Percentiles rank a stretch among this genome's conserved stretches.
Evolutionary conservation across 2,888 invertebrate genomes (phyloP).

Genomic region (Oscheius onirici): DNA sequence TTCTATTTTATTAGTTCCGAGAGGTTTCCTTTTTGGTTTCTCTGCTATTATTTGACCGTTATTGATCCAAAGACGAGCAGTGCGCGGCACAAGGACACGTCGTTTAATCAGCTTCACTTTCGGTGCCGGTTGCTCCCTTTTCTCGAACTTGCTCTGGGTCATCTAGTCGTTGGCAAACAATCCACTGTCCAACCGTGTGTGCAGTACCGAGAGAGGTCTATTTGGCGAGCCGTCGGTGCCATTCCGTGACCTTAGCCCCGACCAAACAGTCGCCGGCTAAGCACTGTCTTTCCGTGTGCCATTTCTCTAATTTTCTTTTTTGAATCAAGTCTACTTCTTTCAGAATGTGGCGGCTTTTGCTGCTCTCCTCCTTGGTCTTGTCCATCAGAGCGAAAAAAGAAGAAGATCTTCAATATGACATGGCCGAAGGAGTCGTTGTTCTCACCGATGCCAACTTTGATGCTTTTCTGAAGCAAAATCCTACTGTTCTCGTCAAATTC

Average conservation of each 20-base stretch:
- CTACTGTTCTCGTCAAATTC: slow-evolving; percentile 76
- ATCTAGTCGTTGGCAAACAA: slow-evolving; percentile 31
- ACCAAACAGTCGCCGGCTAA: slow-evolving; percentile 25
- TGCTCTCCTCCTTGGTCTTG: slow-evolving; percentile 25
- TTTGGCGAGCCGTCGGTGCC: slow-evolving; percentile 38
- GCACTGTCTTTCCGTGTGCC: slow-evolving; percentile 28
- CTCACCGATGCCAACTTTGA: slow-evolving; percentile 71
- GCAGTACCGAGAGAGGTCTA: slow-evolving; percentile 15
- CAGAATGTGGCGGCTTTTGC: slow-evolving; percentile 15
- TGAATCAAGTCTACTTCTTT: neutral
- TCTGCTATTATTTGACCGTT: neutral
- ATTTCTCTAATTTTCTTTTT: neutral
- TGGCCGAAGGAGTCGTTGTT: slow-evolving; percentile 59
- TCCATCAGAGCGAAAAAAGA: slow-evolving; percentile 31
- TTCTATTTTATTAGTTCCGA: neutral
- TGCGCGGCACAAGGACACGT: neutral
- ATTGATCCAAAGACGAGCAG: neutral
- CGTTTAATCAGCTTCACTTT: neutral
- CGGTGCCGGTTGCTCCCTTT: neutral
- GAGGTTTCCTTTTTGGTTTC: neutral
- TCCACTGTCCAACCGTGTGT: slow-evolving; percentile 24
- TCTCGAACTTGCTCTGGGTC: slow-evolving; percentile 12
- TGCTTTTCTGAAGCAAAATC: slow-evolving; percentile 69
- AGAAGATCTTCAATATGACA: slow-evolving; percentile 54
- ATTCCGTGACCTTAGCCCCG: slow-evolving; percentile 31